Percentiles rank a stretch among this genome's conserved stretches.
Evolutionary conservation across 1,140 invertebrate species (phyloP).

Genomic region (Zaprionus inermis): DNA sequence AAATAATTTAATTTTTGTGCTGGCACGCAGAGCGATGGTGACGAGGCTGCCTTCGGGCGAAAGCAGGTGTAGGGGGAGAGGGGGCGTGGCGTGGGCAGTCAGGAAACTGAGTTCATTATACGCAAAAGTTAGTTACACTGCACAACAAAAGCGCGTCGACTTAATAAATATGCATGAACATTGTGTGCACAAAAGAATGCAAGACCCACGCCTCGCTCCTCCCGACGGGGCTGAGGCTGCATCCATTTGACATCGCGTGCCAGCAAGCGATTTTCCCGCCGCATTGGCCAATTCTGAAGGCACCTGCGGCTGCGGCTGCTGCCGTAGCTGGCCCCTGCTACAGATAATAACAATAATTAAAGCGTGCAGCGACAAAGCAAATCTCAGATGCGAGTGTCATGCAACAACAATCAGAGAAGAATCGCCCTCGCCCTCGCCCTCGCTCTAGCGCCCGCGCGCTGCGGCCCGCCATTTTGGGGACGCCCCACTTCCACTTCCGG

Average conservation of each 20-base stretch:
- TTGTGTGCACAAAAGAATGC: slow-evolving; percentile 75
- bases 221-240: slow-evolving; percentile 6
- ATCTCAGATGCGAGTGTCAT: slow-evolving; percentile 75
- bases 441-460: neutral
- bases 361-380: slow-evolving; percentile 74
- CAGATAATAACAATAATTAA: slow-evolving; percentile 76
- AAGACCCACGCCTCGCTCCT: slow-evolving; percentile 29
- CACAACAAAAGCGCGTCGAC: slow-evolving; percentile 71
- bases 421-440: neutral
- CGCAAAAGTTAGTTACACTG: slow-evolving; percentile 58
- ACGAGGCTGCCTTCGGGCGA: slow-evolving; percentile 13
- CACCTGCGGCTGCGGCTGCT: slow-evolving; percentile 25
- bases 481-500: slow-evolving; percentile 72
- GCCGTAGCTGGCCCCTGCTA: slow-evolving; percentile 16
- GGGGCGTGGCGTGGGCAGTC: slow-evolving; percentile 30
- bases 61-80: neutral
- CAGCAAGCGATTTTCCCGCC: slow-evolving; percentile 69
- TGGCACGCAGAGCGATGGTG: slow-evolving; percentile 68
- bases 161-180: slow-evolving; percentile 79
- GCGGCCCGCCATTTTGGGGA: slow-evolving; percentile 61
- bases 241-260: slow-evolving; percentile 76
- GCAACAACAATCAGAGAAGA: slow-evolving; percentile 71
- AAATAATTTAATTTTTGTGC: slow-evolving; percentile 77
- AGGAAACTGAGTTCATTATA: slow-evolving; percentile 75
- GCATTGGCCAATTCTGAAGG: slow-evolving; percentile 74